phyloP scores from a whole-genome alignment of 2,888 invertebrate genomes.

The Blomia tropicalis region DNA sequence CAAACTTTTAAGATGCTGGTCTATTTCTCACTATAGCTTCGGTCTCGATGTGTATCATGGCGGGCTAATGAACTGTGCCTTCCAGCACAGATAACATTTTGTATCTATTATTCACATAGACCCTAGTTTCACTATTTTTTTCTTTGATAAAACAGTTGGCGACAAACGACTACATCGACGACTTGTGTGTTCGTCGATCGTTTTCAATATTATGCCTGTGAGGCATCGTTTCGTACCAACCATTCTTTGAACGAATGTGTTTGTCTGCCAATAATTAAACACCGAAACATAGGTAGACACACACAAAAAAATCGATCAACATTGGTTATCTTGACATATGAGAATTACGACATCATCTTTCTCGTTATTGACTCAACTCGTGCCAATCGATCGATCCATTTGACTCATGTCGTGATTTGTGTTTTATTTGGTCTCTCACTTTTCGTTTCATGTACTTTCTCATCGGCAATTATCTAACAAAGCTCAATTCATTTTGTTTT shows the following conservation, averaged over 20 bases:
- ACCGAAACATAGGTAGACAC: no score
- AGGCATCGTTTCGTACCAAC: not conserved
- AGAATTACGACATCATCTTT: slow-evolving; percentile 1
- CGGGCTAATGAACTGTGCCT: not conserved
- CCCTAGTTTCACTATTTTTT: no score
- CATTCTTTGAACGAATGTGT: no score
- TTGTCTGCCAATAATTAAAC: no score
- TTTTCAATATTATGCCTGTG: not conserved
- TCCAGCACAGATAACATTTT: no score
- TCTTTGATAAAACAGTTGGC: slow-evolving; percentile 1
- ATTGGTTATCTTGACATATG: not conserved
- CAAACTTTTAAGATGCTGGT: no score
- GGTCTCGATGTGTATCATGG: not conserved
- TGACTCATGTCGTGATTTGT: no score
- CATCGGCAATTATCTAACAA: not conserved
- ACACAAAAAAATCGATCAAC: not conserved
- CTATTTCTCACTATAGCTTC: not conserved
- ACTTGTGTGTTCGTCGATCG: slow-evolving; percentile 8
- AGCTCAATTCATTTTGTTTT: not conserved
- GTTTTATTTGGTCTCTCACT: no score
- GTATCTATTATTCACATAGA: no score
- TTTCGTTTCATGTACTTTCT: not conserved
- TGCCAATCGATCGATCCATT: not conserved
- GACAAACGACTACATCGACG: not conserved
- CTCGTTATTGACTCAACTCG: not conserved